phyloP scores from a whole-genome alignment of 2,888 invertebrate genomes.

The Xiphydria camelus region DNA sequence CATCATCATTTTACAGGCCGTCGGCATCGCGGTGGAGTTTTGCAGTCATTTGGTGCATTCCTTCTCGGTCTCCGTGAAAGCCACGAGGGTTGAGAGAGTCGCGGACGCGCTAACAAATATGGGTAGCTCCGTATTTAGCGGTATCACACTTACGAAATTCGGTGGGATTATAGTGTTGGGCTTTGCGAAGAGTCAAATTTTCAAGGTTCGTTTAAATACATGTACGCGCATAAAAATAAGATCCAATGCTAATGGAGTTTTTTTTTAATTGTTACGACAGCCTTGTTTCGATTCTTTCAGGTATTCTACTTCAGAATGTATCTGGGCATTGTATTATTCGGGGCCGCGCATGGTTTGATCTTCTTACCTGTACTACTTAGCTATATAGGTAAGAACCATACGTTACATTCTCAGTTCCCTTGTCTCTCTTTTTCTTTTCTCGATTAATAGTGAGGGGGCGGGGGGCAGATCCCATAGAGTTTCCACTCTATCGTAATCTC shows the following conservation, averaged over 20 bases:
- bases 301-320: constrained; percentile 98
- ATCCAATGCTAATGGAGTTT: background rate
- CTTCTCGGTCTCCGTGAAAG: constrained; percentile 79
- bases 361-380: constrained; percentile 97
- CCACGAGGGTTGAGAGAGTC: constrained; percentile 74
- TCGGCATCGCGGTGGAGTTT: constrained; percentile 98
- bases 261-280: constrained; percentile 2
- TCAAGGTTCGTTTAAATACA: constrained; percentile 68
- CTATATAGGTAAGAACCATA: constrained; percentile 80
- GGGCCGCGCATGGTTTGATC: constrained; percentile 95
- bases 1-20: constrained; percentile 68
- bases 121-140: constrained; percentile 92
- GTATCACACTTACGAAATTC: constrained; percentile 97
- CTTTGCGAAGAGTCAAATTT: constrained; percentile 97
- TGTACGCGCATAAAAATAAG: constrained; percentile 2
- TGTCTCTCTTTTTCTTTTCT: no score
- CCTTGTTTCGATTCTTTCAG: constrained; percentile 59
- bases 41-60: constrained; percentile 96
- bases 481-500: no score
- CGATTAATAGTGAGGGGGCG: no score
- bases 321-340: constrained; percentile 94
- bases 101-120: constrained; percentile 84
- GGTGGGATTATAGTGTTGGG: constrained; percentile 95
- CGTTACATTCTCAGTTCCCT: no score
- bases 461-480: no score